Conservation (phyloP, 2,797 vertebrate genomes). For the Falco naumanni region DNA sequence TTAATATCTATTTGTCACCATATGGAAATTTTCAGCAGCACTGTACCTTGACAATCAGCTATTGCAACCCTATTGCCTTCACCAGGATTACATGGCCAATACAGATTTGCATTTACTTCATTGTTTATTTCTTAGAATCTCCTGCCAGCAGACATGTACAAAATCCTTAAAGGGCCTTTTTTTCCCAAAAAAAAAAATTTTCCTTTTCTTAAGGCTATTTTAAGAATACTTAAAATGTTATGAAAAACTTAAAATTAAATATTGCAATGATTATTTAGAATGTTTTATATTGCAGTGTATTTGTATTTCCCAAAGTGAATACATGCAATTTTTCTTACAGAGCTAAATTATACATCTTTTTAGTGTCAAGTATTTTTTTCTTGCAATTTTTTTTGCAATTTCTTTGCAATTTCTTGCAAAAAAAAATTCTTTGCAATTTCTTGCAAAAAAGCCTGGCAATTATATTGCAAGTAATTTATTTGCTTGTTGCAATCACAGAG, state of each 20-base stretch:
- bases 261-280: neutral
- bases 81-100: neutral
- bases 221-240: neutral
- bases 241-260: neutral
- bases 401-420: no score
- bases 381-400: no score
- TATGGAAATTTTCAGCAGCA: neutral
- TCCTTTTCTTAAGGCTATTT: neutral
- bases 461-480: neutral
- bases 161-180: neutral
- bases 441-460: no score
- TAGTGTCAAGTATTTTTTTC: neutral
- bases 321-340: neutral
- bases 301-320: neutral
- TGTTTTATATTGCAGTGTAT: neutral
- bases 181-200: no score
- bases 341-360: neutral
- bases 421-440: no score
- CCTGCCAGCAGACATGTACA: neutral
- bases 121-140: neutral
- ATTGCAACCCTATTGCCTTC: neutral
- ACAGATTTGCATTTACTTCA: neutral
- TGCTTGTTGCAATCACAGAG: neutral
- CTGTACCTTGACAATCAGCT: neutral
- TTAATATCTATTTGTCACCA: neutral